phyloP scores from a whole-genome alignment of 2,113 vertebrate species.

The Oncorhynchus masou region DNA sequence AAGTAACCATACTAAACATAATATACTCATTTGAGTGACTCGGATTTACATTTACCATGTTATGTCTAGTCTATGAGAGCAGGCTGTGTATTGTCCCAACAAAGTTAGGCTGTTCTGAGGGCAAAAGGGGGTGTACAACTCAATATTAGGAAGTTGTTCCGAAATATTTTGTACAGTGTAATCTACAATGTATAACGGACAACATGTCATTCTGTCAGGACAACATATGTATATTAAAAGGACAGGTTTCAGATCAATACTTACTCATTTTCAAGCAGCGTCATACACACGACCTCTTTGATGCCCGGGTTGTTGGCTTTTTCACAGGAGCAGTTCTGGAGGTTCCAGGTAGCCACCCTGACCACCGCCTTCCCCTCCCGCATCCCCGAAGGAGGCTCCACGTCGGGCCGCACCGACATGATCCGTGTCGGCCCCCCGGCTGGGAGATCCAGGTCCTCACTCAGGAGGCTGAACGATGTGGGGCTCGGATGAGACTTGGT shows the following conservation, averaged over 20 bases:
- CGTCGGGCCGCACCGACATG: conserved; percentile 79
- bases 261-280: conserved; percentile 92
- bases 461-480: conserved; percentile 82
- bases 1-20: no score
- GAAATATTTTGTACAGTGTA: neutral
- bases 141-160: no score
- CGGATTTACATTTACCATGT: no score
- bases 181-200: no score
- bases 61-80: no score
- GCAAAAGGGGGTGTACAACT: no score
- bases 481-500: conserved; percentile 87
- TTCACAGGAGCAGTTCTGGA: conserved; percentile 88
- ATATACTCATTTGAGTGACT: no score
- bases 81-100: no score
- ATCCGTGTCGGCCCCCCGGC: conserved; percentile 84
- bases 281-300: conserved; percentile 95
- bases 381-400: conserved; percentile 76
- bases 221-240: no score
- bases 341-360: conserved; percentile 89
- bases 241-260: conserved; percentile 33
- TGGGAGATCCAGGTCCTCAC: conserved; percentile 87
- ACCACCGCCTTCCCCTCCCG: conserved; percentile 84
- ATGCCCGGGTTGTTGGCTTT: conserved; percentile 96
- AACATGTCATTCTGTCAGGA: no score
- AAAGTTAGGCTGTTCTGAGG: no score